Evolutionary conservation across 2,113 vertebrate genomes (phyloP), one percentile per base, ranked within the genome.

Genomic region (Choloepus hoffmanni): DNA sequence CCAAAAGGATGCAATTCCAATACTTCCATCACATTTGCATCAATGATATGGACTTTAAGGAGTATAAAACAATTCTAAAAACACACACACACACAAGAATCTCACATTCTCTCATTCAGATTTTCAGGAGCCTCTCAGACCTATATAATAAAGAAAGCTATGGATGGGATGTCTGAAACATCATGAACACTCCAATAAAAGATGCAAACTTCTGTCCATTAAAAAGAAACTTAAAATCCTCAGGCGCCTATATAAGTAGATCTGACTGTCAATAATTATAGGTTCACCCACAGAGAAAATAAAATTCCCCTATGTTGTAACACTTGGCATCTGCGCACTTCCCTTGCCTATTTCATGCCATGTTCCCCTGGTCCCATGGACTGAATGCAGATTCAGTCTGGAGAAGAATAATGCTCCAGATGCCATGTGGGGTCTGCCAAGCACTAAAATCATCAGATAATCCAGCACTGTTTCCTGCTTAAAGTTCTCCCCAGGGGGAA

Each of bases 271-370:
- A 48, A 86, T 7, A 68, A 19, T 85, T 12, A 68, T 21, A 88
- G 67, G 50, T 53, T 94, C 68, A 72, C 58, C 50, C 79, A 84
- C 33, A 93, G 36, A 87, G 95, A 92, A 91, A 81, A 63, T 45
- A 85, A 77, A 68, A 83, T 67, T 72, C 24, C 77, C 50, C 1
- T 24, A 87, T 60, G 70, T 7, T 86, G 24, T 16, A 55, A 60
- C n/a, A 24, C 28, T n/a, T 50, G 70, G 26, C 58, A 45, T 67
- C 76, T 73, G n/a, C 68, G 26, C 1, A 36, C 11, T 40, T 73
- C 19, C 15, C 33, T 45, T n/a, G 65, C 13, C 55, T 85, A 36
- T 62, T 78, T 79, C 78, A 88, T 86, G 86, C 28, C 40, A 24
- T 62, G 19, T 58, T 53, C 24, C 58, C 67, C 60, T 94, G 77